Base-by-base conservation (phyloP, 2,113 vertebrate genomes). In the Platichthys flesus region DNA sequence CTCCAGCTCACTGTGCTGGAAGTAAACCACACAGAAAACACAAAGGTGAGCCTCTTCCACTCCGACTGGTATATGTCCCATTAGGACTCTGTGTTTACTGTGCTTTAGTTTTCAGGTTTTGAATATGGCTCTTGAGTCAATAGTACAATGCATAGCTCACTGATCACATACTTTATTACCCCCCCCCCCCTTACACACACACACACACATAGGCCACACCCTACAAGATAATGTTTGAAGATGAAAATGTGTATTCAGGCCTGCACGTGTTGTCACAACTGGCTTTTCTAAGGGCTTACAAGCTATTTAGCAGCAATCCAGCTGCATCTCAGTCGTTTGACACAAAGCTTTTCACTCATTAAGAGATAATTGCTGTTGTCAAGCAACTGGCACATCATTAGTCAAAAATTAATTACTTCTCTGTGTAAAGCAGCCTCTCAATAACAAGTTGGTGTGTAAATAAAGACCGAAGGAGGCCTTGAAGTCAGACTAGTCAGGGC, bases 351-450 rank as follows among this genome's bases (percentile, higher is more conserved):
- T 83, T 86, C 85, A 78, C 85, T 92, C 91, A 93, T 91, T 91
- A 90, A 89, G 88, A 89, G 72, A 80, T 92, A 90, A 93, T 90
- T 91, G 84, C 81, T 84, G 89, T 92, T 90, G 91, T 91, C 84
- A 88, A 92, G 91, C 86, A 82, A 86, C 31, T 31, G 31, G 31
- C 31, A 31, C 82, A 78, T 85, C 84, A 73, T 89, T 85, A 91
- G 90, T 92, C 81, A 88, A 79, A 91, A 92, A 91, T 88, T 84
- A 90, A 93, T 93, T 87, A 83, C 79, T 79, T 88, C 82, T 83
- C 77, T 83, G 84, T 76, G 80, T 86, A 84, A 84, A 88, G 85
- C 79, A 79, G 85, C 71, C 58, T 78, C 84, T 89, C 81, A 74
- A 79, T 91, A 86, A 88, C 85, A 79, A 87, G 86, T 89, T 74